Base-by-base conservation (phyloP, 2,888 invertebrate species). In the Ichneumon xanthorius region DNA sequence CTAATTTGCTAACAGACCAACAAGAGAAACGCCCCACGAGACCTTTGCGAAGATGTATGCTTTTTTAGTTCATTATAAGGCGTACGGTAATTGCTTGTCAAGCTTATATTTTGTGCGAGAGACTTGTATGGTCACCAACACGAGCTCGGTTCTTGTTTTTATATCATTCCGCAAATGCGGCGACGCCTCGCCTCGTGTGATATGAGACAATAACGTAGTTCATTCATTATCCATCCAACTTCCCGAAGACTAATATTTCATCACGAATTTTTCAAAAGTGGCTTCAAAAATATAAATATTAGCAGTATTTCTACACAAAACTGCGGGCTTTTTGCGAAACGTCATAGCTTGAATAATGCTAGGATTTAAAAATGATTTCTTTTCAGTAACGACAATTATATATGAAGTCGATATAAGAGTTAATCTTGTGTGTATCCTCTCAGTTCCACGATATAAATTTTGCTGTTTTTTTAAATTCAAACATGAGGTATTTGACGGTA, bases 1-100 rank as follows among this genome's bases (percentile, higher is more conserved):
- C 80, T 85, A 85, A 85, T 85, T 82, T 76, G 72, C 67, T 45
- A 33, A 76, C 40, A 77, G 67, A 67, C 79, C 73, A 75, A 37
- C 65, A 63, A 16, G 48, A 50, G 48, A 65, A 67, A 72, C 71
- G 26, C 48, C 53, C 73, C 11, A 76, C 55, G 48, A 22, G 71
- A 63, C 26, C 40, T 30, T 22, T 45, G 40, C 45, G 45, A 22
- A 40, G 67, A 77, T 55, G 30, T 68, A 63, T 68, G 45, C 50
- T 67, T 63, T 70, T 68, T 71, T 40, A 67, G 70, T 63, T 72
- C 68, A 77, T 85, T 80, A 82, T 53, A 50, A 40, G 61, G 22
- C 45, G 55, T 37, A n/a, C 30, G 85, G 77, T 85, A 85, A 85
- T 85, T 85, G 53, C 71, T 37, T 37, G 53, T 55, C 45, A 50